These are phyloP conservation scores for Chaetodon trifasciatus DNA, from an alignment of 2,797 vertebrate species.

Conservation along the genomic window DNA sequence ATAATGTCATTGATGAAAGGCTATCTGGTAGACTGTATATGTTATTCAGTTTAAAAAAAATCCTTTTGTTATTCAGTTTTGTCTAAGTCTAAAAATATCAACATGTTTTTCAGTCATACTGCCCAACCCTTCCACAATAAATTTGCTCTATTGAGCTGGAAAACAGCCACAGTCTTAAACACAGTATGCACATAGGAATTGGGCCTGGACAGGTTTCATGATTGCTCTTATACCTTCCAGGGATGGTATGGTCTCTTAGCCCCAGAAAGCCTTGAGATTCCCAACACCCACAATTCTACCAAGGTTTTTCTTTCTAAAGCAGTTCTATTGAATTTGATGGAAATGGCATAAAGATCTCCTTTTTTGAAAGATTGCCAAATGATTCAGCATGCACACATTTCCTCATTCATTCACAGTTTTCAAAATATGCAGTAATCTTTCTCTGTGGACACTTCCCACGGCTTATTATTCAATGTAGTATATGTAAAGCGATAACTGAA, in stretches of 20 bases:
- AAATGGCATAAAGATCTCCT: constrained; percentile 22
- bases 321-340: constrained; percentile 21
- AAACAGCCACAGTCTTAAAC: constrained; percentile 11
- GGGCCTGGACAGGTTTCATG: constrained; percentile 4
- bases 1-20: neutral
- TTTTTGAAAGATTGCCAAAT: constrained; percentile 39
- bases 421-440: constrained; percentile 6
- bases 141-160: constrained; percentile 5
- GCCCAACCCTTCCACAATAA: neutral
- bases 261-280: constrained; percentile 8
- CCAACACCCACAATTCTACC: neutral
- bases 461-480: constrained; percentile 1
- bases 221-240: constrained; percentile 22
- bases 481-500: neutral
- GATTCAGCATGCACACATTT: constrained; percentile 33
- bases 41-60: too few relatives aligned
- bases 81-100: constrained; percentile 2
- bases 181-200: neutral
- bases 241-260: neutral
- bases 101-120: neutral
- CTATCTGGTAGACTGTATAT: neutral
- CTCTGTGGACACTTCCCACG: neutral
- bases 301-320: constrained; percentile 1
- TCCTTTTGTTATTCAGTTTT: neutral
- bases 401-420: constrained; percentile 22